Conservation (phyloP, 2,888 invertebrate genomes). For the Sabatieria punctata region DNA sequence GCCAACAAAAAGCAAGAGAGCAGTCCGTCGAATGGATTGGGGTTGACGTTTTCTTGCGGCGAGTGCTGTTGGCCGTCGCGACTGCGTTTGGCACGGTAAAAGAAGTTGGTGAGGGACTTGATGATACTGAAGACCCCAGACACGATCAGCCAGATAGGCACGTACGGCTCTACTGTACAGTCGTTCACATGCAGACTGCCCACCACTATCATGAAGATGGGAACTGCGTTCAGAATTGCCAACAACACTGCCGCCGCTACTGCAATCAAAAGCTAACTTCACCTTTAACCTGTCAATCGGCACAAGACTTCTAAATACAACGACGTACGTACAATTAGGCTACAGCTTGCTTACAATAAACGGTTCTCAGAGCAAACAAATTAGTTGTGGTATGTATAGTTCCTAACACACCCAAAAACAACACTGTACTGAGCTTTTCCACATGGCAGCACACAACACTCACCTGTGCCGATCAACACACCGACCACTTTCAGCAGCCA, state of each 20-base stretch:
- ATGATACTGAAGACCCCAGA: slow-evolving; percentile 49
- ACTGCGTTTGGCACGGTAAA: neutral
- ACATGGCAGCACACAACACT: neutral
- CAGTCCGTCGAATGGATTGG: slow-evolving; percentile 11
- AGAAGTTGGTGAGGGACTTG: slow-evolving; percentile 45
- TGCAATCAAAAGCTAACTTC: neutral
- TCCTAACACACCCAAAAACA: no score
- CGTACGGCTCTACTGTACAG: slow-evolving; percentile 49
- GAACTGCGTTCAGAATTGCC: slow-evolving; percentile 32
- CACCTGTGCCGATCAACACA: slow-evolving; percentile 11
- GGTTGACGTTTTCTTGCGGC: slow-evolving; percentile 26
- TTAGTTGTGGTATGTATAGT: no score
- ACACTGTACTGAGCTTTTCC: no score
- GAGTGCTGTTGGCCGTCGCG: neutral
- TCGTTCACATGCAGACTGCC: slow-evolving; percentile 47
- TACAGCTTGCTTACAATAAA: no score
- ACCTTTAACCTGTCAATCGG: no score
- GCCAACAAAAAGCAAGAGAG: slow-evolving; percentile 48
- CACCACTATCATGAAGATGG: slow-evolving; percentile 51
- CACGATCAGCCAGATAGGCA: slow-evolving; percentile 50
- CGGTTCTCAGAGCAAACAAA: no score
- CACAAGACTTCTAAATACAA: no score
- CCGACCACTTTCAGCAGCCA: slow-evolving; percentile 9
- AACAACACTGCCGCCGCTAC: slow-evolving; percentile 13
- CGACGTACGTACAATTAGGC: no score